Evolutionary conservation across 2,888 invertebrate species (phyloP).

Genomic region (Catocala nupta): DNA sequence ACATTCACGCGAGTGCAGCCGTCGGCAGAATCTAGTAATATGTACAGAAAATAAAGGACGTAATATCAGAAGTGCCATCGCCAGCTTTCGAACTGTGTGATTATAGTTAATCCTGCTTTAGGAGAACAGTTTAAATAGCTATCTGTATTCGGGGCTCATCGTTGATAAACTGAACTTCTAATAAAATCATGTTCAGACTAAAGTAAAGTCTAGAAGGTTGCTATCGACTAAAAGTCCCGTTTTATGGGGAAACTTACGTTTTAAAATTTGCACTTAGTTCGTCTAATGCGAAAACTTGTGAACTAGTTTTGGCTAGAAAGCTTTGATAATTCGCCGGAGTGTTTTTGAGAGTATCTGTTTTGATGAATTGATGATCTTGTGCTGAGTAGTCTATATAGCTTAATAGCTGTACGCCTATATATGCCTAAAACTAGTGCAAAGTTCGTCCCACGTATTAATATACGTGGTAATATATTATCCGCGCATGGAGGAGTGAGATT

Average conservation of each 20-base stretch:
- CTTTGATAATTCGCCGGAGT: background rate
- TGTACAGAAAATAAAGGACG: background rate
- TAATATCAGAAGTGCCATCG: too few relatives aligned
- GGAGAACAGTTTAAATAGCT: background rate
- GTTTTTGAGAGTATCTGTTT: background rate
- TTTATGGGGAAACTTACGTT: slow-evolving; percentile 24
- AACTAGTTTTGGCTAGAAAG: background rate
- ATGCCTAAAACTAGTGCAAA: too few relatives aligned
- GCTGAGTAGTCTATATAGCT: too few relatives aligned
- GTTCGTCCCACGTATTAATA: too few relatives aligned
- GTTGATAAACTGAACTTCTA: background rate
- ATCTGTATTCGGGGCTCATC: background rate
- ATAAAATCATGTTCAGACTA: background rate
- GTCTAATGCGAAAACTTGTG: slow-evolving; percentile 29
- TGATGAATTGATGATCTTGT: background rate
- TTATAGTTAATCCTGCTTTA: background rate
- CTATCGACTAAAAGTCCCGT: background rate
- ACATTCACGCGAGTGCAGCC: too few relatives aligned
- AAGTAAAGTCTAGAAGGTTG: background rate
- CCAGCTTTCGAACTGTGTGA: background rate
- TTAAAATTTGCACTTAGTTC: slow-evolving; percentile 21
- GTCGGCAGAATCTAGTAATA: too few relatives aligned
- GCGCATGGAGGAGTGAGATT: too few relatives aligned
- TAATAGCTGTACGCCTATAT: too few relatives aligned
- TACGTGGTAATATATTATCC: too few relatives aligned